Evolutionary conservation across 1,140 invertebrate species (phyloP).

Genomic region (Paracyclopina nana): DNA sequence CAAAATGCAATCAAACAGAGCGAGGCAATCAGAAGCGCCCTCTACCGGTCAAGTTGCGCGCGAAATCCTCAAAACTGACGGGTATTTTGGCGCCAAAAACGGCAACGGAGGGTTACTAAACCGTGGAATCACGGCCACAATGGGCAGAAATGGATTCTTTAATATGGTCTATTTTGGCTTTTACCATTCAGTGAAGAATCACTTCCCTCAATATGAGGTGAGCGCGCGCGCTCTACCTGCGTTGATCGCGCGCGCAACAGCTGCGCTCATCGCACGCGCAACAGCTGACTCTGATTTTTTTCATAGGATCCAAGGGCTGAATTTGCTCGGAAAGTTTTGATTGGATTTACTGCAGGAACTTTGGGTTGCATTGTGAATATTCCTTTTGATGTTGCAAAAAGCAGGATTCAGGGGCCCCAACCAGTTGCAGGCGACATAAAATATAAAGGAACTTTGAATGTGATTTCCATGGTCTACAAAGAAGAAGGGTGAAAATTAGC

Average conservation of each 20-base stretch:
- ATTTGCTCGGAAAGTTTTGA: slow-evolving; percentile 44
- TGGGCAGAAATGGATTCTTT: slow-evolving; percentile 64
- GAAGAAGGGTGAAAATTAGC: slow-evolving; percentile 53
- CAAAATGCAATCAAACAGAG: slow-evolving; percentile 42
- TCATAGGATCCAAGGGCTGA: slow-evolving; percentile 42
- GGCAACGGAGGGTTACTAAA: slow-evolving; percentile 7
- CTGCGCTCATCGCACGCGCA: too few relatives aligned
- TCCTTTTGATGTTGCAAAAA: slow-evolving; percentile 88
- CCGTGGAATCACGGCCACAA: slow-evolving; percentile 68
- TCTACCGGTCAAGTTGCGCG: slow-evolving; percentile 55
- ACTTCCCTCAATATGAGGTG: slow-evolving; percentile 38
- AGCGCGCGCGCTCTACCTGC: too few relatives aligned
- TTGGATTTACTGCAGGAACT: slow-evolving; percentile 64
- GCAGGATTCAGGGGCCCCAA: slow-evolving; percentile 76
- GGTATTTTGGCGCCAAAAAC: too few relatives aligned
- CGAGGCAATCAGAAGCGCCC: slow-evolving; percentile 32
- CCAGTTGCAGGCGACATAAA: slow-evolving; percentile 46
- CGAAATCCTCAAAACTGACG: slow-evolving; percentile 47
- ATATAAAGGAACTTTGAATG: slow-evolving; percentile 50
- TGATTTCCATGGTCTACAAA: slow-evolving; percentile 50
- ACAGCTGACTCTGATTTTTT: slow-evolving; percentile 23
- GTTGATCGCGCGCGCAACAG: too few relatives aligned
- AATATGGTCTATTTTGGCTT: slow-evolving; percentile 87
- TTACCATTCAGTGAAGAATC: slow-evolving; percentile 69
- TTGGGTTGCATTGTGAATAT: slow-evolving; percentile 69